A percentile compares a stretch with the other conserved stretches of the same genome.
Conservation (phyloP, 2,113 vertebrate species). For the Cichladusa arquata region DNA sequence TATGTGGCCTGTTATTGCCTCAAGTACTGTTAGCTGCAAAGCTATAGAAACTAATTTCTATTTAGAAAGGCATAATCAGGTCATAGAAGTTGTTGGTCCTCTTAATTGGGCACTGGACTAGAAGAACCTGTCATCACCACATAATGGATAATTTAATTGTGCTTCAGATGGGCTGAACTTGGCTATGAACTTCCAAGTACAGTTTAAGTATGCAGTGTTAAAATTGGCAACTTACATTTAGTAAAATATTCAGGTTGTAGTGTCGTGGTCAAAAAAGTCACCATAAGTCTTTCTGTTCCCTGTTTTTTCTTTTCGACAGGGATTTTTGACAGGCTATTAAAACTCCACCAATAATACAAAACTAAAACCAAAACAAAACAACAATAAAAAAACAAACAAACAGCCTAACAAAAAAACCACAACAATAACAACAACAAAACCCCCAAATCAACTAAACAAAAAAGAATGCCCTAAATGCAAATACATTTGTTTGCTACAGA, state of each 20-base stretch:
- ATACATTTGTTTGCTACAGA: not conserved
- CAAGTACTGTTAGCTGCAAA: not conserved
- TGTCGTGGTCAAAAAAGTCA: constrained; percentile 71
- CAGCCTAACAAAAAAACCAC: not conserved
- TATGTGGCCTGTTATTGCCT: not conserved
- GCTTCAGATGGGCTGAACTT: not conserved
- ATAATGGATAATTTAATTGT: not conserved
- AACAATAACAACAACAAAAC: not conserved
- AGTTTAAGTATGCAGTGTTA: not conserved
- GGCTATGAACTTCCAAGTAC: not conserved
- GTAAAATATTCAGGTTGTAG: constrained; percentile 23
- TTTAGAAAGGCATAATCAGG: not conserved
- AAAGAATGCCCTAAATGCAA: not conserved
- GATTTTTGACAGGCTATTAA: constrained; percentile 80
- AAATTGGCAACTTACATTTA: not conserved
- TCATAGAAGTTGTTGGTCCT: not conserved
- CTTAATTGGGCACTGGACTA: not conserved
- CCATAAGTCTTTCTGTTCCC: constrained; percentile 82
- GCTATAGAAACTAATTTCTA: rapidly evolving
- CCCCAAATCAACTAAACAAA: not conserved
- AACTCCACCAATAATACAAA: not conserved
- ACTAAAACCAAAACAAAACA: not conserved
- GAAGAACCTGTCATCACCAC: not conserved
- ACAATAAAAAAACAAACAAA: not conserved
- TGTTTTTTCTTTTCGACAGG: constrained; percentile 82